Base-by-base conservation (phyloP, 2,113 vertebrate species). In the Apaloderma vittatum region DNA sequence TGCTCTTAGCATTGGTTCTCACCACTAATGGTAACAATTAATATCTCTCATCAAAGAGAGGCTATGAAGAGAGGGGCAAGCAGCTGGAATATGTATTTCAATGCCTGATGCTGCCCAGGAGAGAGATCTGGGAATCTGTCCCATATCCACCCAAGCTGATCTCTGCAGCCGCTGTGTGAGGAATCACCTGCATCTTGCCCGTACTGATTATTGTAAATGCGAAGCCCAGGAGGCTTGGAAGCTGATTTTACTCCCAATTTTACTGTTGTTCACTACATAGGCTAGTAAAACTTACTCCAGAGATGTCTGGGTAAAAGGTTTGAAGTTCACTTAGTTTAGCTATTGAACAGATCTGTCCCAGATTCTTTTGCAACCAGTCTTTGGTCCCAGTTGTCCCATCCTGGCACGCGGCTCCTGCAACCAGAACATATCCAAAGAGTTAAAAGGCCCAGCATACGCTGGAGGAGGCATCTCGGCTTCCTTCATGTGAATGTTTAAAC, bases 271-370 rank as follows among this genome's bases (percentile, higher is more conserved):
- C 40, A 11, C 70, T 52, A 37, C 95, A 97, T 11, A 57, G 37
- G 12, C 40, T 45, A 57, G 76, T 54, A 88, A 91, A 95, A 96
- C 96, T 96, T 95, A 96, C 94, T 95, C 46, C 81, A 57, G 77
- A 21, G 1, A 97, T 36, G 57, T 32, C 58, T 79, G 95, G 79
- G 76, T 95, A 77, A 84, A 96, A 83, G 34, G 34, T 22, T 34
- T 82, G 79, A 20, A 94, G 91, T 23, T 95, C 88, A 9, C 48
- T 93, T 27, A 86, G 45, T 61, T 79, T 55, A 26, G 92, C 68
- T 46, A 72, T 29, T 17, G 52, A 40, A 43, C 95, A 95, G 81
- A 93, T 91, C 55, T 49, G 34, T 36, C 93, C 86, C 61, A 95
- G 40, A 40, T 96, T 94, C 55, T 86, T 86, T 34, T 32, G 55